Percentiles rank a stretch among this genome's conserved stretches.
Evolutionary conservation across 2,888 invertebrate species (phyloP).

Genomic region (Tolmerus cingulatus): DNA sequence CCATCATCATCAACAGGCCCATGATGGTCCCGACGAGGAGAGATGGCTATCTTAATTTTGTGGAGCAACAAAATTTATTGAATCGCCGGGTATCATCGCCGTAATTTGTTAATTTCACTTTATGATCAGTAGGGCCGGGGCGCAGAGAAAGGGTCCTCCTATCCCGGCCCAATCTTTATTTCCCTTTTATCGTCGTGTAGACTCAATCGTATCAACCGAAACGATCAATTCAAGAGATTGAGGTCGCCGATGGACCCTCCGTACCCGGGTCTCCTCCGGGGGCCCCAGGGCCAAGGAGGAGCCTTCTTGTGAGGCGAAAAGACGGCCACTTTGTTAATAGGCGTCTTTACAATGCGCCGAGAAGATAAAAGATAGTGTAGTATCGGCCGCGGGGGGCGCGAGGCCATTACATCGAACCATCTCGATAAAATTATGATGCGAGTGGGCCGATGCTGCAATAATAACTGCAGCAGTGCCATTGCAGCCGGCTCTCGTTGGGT

Average conservation of each 20-base stretch:
- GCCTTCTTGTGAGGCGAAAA: slow-evolving; percentile 31
- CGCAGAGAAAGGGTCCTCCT: slow-evolving; percentile 7
- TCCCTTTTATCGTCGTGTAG: slow-evolving; percentile 36
- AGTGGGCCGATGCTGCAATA: slow-evolving; percentile 9
- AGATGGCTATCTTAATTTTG: slow-evolving; percentile 37
- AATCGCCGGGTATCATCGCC: slow-evolving; percentile 41
- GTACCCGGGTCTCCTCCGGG: neutral
- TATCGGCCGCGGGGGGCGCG: neutral
- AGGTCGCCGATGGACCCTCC: slow-evolving; percentile 2
- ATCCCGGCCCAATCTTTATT: slow-evolving; percentile 34
- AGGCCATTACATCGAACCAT: neutral
- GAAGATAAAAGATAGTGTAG: slow-evolving; percentile 8
- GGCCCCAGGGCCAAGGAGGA: neutral
- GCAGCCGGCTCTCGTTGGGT: neutral
- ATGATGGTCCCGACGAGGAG: slow-evolving; percentile 11
- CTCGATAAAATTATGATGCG: neutral
- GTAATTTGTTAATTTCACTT: slow-evolving; percentile 48
- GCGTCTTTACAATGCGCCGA: slow-evolving; percentile 18
- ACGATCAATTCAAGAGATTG: slow-evolving; percentile 35
- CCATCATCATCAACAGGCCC: slow-evolving; percentile 8
- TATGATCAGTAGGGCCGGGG: slow-evolving; percentile 10
- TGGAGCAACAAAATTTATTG: slow-evolving; percentile 39
- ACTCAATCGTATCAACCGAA: slow-evolving; percentile 39
- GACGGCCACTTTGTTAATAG: slow-evolving; percentile 35
- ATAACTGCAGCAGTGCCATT: neutral